Percentiles rank a stretch among this genome's conserved stretches.
Evolutionary conservation across 2,797 vertebrate species (phyloP).

Genomic region (Lemur catta): DNA sequence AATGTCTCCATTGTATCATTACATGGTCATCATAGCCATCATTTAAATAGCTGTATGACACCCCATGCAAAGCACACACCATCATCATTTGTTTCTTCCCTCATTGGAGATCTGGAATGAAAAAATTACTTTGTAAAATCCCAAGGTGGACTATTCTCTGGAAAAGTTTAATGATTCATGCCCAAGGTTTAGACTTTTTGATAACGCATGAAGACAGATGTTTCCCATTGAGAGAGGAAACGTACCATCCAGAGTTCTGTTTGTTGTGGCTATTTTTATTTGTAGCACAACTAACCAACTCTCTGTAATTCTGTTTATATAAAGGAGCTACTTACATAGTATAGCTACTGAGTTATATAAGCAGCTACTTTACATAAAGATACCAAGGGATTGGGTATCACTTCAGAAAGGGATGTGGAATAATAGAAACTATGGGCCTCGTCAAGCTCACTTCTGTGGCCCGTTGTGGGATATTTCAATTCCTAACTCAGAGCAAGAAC

Average conservation of each 20-base stretch:
- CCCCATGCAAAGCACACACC: fast-evolving
- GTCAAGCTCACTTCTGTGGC: too few relatives aligned
- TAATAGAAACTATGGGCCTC: not conserved
- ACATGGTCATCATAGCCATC: not conserved
- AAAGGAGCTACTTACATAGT: not conserved
- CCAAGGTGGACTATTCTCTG: not conserved
- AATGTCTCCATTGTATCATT: not conserved
- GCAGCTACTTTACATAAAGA: not conserved
- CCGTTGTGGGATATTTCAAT: not conserved
- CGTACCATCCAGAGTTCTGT: not conserved
- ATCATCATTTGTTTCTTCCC: too few relatives aligned
- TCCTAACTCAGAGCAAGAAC: not conserved
- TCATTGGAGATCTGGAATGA: not conserved
- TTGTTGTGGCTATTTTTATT: not conserved
- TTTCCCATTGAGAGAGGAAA: not conserved
- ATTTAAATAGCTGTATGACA: not conserved
- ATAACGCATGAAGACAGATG: not conserved
- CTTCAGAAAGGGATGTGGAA: not conserved
- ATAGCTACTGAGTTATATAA: not conserved
- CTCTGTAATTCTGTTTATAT: not conserved
- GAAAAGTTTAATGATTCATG: not conserved
- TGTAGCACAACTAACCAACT: not conserved
- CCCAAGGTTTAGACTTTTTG: not conserved
- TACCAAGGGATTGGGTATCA: not conserved
- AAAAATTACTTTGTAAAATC: not conserved